Conservation (phyloP, 2,113 vertebrate species). For the Datnioides undecimradiatus region DNA sequence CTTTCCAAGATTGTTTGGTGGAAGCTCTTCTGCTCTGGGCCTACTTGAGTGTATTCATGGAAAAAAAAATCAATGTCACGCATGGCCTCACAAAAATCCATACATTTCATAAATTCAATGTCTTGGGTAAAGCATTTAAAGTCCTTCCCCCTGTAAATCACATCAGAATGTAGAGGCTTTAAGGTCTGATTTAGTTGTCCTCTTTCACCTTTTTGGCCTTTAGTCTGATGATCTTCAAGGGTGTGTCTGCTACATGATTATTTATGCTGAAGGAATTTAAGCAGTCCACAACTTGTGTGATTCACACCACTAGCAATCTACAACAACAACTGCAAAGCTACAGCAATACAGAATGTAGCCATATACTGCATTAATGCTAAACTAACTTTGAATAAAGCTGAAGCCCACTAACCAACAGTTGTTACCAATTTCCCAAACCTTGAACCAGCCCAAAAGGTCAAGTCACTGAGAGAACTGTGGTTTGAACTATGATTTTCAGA, state of each 20-base stretch:
- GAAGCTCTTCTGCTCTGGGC: neutral
- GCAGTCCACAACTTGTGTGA: neutral
- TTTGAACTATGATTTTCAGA: too few species aligned
- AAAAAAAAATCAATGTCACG: neutral
- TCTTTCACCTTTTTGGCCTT: neutral
- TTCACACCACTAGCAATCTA: too few species aligned
- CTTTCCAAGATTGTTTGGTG: neutral
- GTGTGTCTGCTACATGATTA: fast-evolving
- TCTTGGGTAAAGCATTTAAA: neutral
- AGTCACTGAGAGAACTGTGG: neutral
- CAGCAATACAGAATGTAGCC: too few species aligned
- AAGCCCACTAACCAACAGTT: neutral
- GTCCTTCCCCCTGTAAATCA: too few species aligned
- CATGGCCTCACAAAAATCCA: neutral
- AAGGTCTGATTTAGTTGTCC: too few species aligned
- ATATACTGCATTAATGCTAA: too few species aligned
- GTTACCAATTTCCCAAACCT: neutral
- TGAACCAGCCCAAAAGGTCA: neutral
- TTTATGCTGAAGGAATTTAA: neutral
- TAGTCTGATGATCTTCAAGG: neutral
- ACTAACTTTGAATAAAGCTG: neutral
- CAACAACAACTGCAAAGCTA: neutral
- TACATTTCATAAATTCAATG: slow-evolving; percentile 1
- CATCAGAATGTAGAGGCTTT: neutral
- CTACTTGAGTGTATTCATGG: too few species aligned